Base-by-base conservation (phyloP, 2,888 invertebrate species). In the Chymomyza fuscimana region DNA sequence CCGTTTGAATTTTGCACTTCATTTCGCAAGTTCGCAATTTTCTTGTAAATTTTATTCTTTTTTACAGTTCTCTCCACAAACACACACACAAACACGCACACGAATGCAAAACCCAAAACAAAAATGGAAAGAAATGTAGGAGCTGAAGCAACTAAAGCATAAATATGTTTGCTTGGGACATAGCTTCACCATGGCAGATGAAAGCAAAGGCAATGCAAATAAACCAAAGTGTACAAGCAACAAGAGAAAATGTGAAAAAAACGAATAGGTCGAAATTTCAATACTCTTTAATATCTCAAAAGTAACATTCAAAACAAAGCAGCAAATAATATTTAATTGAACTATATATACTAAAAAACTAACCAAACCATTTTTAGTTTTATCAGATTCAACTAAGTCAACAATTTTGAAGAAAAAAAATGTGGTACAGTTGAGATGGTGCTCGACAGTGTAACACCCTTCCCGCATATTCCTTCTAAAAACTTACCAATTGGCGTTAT, bases 1-100 rank as follows among this genome's bases (percentile, higher is more conserved):
- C 88, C 88, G 89, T 86, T 88, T 88, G 87, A 88, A 88, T 88
- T 88, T 88, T 86, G 88, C 89, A 88, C 89, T 88, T 88, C 88
- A 89, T 88, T 88, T 88, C 86, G 89, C 89, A 86, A 87, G 86
- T 82, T 89, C 80, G 85, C 87, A 87, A 87, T 87, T 88, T 88
- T 89, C 85, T 73, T 76, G 71, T 72, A 71, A 76, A 77, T 76
- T 75, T 79, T 74, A 73, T 56, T 29, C 40, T 64, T 64, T 36
- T 56, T 32, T 56, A 32, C 54, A 16, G 51, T 64, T 64, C 19
- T 54, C 15, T 32, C 4, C 16, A 32, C 25, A 12, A 6, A 9
- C 12, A 7, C 59, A 19, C 32, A n/a, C 19, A 36, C 16, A 19
- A 16, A 25, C 19, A 36, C 16, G 10, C 32, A 25, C 19, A 36